Conservation (phyloP, 2,797 vertebrate genomes). For the Tinamus major region DNA sequence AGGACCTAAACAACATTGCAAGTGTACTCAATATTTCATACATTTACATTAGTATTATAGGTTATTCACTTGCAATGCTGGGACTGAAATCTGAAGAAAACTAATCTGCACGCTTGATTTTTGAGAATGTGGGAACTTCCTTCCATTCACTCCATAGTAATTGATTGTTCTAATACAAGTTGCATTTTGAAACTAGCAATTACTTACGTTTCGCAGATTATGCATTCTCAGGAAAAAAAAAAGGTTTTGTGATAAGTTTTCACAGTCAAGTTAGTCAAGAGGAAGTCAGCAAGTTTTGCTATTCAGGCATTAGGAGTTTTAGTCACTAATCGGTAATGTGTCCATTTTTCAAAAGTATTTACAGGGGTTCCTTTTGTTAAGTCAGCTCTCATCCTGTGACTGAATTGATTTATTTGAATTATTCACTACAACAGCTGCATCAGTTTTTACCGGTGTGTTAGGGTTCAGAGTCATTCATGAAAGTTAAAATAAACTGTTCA, state of each 20-base stretch:
- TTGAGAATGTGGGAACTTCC: not conserved
- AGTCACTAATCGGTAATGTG: not conserved
- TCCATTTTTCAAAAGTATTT: slow-evolving; percentile 6
- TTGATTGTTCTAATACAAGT: not conserved
- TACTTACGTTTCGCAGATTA: not conserved
- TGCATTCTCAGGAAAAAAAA: not conserved
- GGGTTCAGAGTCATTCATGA: not conserved
- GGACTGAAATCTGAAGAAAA: slow-evolving; percentile 1
- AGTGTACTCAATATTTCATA: not conserved
- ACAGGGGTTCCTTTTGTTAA: not conserved
- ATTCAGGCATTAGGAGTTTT: not conserved
- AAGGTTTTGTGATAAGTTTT: not conserved
- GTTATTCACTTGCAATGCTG: not conserved
- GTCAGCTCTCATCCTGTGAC: not conserved
- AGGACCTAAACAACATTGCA: not conserved
- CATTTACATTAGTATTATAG: not conserved
- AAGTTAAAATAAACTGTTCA: slow-evolving; percentile 8
- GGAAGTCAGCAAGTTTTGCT: not conserved
- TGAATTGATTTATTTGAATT: slow-evolving; percentile 40
- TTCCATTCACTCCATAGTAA: not conserved
- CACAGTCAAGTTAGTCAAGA: not conserved
- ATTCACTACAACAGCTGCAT: not conserved
- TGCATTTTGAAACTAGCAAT: not conserved
- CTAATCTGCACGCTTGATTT: not conserved
- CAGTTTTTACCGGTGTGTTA: not conserved